Conservation (phyloP, 2,888 invertebrate species). For the Tillus elongatus region DNA sequence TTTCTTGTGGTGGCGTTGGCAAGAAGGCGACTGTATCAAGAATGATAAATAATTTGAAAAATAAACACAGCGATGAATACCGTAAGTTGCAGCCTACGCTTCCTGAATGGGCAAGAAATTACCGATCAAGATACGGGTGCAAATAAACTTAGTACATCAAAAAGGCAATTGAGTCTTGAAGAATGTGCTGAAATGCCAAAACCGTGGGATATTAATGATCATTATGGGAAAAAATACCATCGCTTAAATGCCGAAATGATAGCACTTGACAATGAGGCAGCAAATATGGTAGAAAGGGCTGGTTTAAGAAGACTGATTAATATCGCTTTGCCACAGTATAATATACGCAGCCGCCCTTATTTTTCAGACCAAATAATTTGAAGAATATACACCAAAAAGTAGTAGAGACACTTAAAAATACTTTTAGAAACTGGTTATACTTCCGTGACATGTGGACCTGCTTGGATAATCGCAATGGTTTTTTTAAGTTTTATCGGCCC, state of each 20-base stretch:
- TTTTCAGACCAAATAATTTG: too few species aligned
- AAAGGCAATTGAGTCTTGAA: neutral
- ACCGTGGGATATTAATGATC: conserved; percentile 1
- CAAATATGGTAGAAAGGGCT: neutral
- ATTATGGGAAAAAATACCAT: conserved; percentile 1
- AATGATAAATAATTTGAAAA: conserved; percentile 7
- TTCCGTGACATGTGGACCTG: too few species aligned
- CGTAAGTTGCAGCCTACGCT: conserved; percentile 4
- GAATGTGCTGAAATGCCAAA: conserved; percentile 4
- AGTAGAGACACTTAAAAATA: too few species aligned
- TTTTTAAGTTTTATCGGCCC: too few species aligned
- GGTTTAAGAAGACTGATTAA: too few species aligned
- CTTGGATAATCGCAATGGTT: too few species aligned
- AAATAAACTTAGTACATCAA: too few species aligned
- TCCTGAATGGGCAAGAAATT: neutral
- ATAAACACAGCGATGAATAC: conserved; percentile 6
- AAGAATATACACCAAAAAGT: too few species aligned
- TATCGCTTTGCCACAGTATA: too few species aligned
- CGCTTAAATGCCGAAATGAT: neutral
- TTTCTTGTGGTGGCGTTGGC: conserved; percentile 7
- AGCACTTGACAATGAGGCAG: conserved; percentile 2
- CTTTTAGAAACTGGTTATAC: too few species aligned
- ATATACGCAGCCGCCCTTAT: too few species aligned
- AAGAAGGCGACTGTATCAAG: conserved; percentile 1
- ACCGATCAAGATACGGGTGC: too few species aligned